phyloP scores from a whole-genome alignment of 1,140 invertebrate genomes.

The Panagrolaimus sp. region DNA sequence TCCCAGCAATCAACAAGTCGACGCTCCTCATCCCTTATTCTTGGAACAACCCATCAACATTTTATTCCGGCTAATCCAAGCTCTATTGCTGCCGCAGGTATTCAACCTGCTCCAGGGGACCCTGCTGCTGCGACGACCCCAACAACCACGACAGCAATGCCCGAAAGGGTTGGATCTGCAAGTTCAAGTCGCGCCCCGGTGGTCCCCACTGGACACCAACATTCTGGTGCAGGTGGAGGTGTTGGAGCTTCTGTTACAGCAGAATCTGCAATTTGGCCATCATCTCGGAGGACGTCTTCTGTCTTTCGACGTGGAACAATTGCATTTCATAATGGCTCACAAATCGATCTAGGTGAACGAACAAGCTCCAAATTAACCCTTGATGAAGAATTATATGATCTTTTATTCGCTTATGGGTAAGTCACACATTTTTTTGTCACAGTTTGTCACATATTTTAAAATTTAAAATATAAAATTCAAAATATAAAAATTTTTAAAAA shows the following conservation, averaged over 20 bases:
- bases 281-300: not conserved
- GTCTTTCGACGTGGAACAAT: constrained; percentile 10
- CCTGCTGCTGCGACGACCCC: not conserved
- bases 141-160: not conserved
- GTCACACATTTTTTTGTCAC: constrained; percentile 40
- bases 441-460: constrained; percentile 42
- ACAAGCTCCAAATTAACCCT: constrained; percentile 52
- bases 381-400: constrained; percentile 57
- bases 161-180: constrained; percentile 7
- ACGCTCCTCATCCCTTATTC: too few species aligned
- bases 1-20: too few species aligned
- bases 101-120: too few species aligned
- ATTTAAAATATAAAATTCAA: not conserved
- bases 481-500: constrained; percentile 11
- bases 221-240: not conserved
- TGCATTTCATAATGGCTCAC: not conserved
- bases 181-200: constrained; percentile 6
- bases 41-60: too few species aligned
- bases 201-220: not conserved
- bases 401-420: constrained; percentile 44
- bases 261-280: not conserved
- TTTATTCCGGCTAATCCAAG: too few species aligned
- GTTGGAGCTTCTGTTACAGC: not conserved
- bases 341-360: constrained; percentile 35
- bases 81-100: too few species aligned